Base-by-base conservation (phyloP, 2,113 vertebrate genomes). In the Todiramphus chloris region DNA sequence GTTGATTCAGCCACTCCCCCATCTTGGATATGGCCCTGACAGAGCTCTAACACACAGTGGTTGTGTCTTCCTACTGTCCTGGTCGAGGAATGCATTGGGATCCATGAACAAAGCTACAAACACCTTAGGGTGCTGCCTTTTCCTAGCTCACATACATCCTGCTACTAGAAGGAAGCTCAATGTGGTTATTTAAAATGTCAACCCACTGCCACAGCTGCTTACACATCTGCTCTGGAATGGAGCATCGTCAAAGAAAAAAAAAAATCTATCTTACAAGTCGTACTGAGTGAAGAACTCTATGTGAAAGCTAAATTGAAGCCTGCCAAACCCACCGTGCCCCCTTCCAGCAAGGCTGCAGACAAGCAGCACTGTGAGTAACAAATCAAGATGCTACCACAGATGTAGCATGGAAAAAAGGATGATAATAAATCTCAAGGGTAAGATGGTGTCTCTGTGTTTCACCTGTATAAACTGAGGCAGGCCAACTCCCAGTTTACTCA, bases 41-140 rank as follows among this genome's bases (percentile, higher is more conserved):
- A 39, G 39, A 56, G 5, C 24, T 28, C 16, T 55, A 50, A 31
- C 48, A 66, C 0, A 0, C 20, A 73, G 19, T 0, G 2, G 2
- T 41, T 81, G 13, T 75, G 31, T 67, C 82, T 90, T 85, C 30
- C 59, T 72, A 1, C 39, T 53, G 9, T 56, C 9, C 9, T 1
- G 1, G 64, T 51, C 33, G 24, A 43, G 12, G 39, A 87, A 25
- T 53, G 30, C 17, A 56, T 1, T 0, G 0, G 2, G n/a, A 76
- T 35, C 13, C 33, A 50, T 0, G 9, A 75, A 16, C 3, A 63
- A 72, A 75, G 28, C 66, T 33, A 13, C 35, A 60, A 85, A 78
- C 5, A 37, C 27, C 24, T 37, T 17, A 50, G 21, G 5, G 6
- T 39, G n/a, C 12, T 79, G 44, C 28, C 35, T 73, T 53, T 48